Evolutionary conservation across 1,140 invertebrate species (phyloP).

Genomic region (Drosophila busckii): DNA sequence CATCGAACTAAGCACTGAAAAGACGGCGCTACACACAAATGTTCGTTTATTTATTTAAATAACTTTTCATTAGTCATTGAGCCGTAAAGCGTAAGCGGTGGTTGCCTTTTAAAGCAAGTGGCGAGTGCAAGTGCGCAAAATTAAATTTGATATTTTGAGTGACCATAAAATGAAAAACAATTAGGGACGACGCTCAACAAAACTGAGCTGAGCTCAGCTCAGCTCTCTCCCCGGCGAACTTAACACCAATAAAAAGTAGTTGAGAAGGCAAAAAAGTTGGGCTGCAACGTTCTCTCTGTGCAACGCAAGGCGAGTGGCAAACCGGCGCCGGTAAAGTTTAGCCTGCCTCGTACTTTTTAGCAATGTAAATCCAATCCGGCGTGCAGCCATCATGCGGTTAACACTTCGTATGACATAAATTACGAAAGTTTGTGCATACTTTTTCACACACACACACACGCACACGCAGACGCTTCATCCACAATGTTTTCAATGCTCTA

Average conservation of each 20-base stretch:
- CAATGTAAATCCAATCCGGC: slow-evolving; percentile 76
- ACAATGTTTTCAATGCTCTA: slow-evolving; percentile 49
- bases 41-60: slow-evolving; percentile 71
- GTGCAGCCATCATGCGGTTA: slow-evolving; percentile 76
- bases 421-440: slow-evolving; percentile 75
- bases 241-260: slow-evolving; percentile 64
- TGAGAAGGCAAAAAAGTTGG: slow-evolving; percentile 36
- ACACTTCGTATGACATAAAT: slow-evolving; percentile 77
- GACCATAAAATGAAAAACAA: slow-evolving; percentile 63
- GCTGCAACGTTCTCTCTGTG: slow-evolving; percentile 8
- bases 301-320: not conserved
- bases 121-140: not conserved
- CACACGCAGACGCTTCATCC: not conserved
- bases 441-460: slow-evolving; percentile 58
- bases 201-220: slow-evolving; percentile 16
- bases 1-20: slow-evolving; percentile 47
- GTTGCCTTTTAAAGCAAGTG: too few relatives aligned
- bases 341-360: slow-evolving; percentile 55
- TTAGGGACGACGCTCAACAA: slow-evolving; percentile 42
- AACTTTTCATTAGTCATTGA: slow-evolving; percentile 64
- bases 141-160: slow-evolving; percentile 57
- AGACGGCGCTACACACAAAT: slow-evolving; percentile 66
- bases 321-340: slow-evolving; percentile 55
- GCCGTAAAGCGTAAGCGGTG: slow-evolving; percentile 6
- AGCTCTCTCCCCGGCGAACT: slow-evolving; percentile 17